Conservation (phyloP, 2,797 vertebrate species). For the Muraenolepis orangiensis region DNA sequence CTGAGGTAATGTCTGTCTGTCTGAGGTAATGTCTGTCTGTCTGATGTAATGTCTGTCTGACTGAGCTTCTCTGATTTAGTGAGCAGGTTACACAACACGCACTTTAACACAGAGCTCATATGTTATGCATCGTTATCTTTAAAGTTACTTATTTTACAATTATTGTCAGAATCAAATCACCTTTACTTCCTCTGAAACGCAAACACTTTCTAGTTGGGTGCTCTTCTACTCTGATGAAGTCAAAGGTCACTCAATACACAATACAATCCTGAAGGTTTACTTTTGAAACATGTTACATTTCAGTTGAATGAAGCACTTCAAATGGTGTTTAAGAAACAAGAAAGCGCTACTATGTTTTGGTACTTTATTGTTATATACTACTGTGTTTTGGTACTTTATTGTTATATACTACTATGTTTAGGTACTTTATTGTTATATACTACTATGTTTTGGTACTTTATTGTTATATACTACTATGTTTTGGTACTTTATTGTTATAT, state of each 20-base stretch:
- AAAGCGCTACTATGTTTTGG: no score
- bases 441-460: no score
- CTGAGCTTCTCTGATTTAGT: not conserved
- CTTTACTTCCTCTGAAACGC: no score
- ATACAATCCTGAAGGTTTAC: not conserved
- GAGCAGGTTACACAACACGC: not conserved
- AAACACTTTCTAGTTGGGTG: no score
- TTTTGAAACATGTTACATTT: not conserved
- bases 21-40: not conserved
- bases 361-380: no score
- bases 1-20: not conserved
- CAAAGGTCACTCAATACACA: no score
- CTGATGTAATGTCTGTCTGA: not conserved
- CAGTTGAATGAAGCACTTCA: not conserved
- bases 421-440: no score
- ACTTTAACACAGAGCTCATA: not conserved
- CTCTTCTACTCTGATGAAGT: no score
- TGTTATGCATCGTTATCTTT: not conserved
- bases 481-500: no score
- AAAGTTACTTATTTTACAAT: not conserved
- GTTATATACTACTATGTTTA: no score
- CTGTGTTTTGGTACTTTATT: no score
- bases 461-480: no score
- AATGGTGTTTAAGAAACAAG: not conserved
- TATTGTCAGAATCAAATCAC: not conserved